These are phyloP conservation scores for Nemurella pictetii DNA, from an alignment of 2,888 invertebrate genomes.

Conservation along the genomic window DNA sequence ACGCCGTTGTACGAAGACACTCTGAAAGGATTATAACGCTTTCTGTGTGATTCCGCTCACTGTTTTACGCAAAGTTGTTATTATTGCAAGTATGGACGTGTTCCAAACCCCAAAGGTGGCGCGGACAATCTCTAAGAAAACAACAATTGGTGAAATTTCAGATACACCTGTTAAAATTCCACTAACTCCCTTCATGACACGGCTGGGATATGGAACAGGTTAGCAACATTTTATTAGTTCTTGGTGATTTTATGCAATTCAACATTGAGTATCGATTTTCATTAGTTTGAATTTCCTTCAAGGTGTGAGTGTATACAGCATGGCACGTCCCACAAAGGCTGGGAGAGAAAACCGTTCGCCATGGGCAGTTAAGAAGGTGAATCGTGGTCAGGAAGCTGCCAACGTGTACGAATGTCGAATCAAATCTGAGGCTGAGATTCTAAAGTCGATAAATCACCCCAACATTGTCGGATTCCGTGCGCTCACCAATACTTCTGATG, in stretches of 20 bases:
- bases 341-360: constrained; percentile 70
- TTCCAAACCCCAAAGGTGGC: background rate
- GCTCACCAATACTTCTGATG: constrained; percentile 58
- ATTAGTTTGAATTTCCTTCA: constrained; percentile 41
- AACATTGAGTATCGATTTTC: too few species aligned
- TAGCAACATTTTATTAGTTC: constrained; percentile 41
- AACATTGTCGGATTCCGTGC: constrained; percentile 79
- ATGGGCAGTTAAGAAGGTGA: constrained; percentile 82
- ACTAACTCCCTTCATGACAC: constrained; percentile 71
- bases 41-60: background rate
- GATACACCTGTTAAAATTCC: constrained; percentile 57
- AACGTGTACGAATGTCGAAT: constrained; percentile 56
- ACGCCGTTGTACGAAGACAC: background rate
- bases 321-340: constrained; percentile 70
- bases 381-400: constrained; percentile 53
- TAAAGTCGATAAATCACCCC: constrained; percentile 72
- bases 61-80: background rate
- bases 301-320: constrained; percentile 78
- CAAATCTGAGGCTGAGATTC: constrained; percentile 70
- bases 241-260: background rate
- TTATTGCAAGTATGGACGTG: background rate
- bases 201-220: constrained; percentile 79
- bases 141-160: background rate
- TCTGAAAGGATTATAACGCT: background rate
- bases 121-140: background rate